Percentiles rank a stretch among this genome's conserved stretches.
Evolutionary conservation across 2,797 vertebrate species (phyloP).

Genomic region (Neomorphus geoffroyi): DNA sequence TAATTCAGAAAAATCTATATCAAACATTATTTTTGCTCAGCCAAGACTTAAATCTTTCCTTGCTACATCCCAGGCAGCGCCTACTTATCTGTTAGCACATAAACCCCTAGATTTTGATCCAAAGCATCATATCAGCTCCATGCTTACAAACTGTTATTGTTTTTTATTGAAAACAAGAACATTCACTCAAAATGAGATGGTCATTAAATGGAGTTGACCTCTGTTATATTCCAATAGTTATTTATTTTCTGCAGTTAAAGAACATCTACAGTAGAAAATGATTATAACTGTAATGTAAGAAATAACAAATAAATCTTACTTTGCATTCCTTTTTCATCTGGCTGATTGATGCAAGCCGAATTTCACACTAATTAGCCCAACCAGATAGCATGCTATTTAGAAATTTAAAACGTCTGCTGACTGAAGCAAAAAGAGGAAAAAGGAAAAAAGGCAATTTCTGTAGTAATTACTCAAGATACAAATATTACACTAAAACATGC

Average conservation of each 20-base stretch:
- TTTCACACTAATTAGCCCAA: constrained; percentile 59
- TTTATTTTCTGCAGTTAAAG: constrained; percentile 49
- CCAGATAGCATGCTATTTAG: constrained; percentile 12
- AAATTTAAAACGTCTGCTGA: constrained; percentile 58
- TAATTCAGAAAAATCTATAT: not conserved
- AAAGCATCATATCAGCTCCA: not conserved
- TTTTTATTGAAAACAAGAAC: not conserved
- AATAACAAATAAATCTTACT: constrained; percentile 62
- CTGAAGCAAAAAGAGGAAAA: not conserved
- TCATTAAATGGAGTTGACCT: not conserved
- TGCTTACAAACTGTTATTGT: not conserved
- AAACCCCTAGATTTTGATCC: not conserved
- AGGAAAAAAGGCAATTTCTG: not conserved
- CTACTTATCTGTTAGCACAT: not conserved
- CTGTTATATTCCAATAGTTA: not conserved
- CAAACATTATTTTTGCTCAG: not conserved
- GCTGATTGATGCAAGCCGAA: constrained; percentile 47
- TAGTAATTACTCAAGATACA: not conserved
- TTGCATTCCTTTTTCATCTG: constrained; percentile 48
- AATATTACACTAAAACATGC: not conserved
- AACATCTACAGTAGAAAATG: constrained; percentile 34
- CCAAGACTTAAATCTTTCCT: not conserved
- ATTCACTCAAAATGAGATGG: not conserved
- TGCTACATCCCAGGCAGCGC: not conserved
- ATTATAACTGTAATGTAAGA: constrained; percentile 34